A percentile compares a stretch with the other conserved stretches of the same genome.
Conservation (phyloP, 2,113 vertebrate genomes). For the Hylia prasina region DNA sequence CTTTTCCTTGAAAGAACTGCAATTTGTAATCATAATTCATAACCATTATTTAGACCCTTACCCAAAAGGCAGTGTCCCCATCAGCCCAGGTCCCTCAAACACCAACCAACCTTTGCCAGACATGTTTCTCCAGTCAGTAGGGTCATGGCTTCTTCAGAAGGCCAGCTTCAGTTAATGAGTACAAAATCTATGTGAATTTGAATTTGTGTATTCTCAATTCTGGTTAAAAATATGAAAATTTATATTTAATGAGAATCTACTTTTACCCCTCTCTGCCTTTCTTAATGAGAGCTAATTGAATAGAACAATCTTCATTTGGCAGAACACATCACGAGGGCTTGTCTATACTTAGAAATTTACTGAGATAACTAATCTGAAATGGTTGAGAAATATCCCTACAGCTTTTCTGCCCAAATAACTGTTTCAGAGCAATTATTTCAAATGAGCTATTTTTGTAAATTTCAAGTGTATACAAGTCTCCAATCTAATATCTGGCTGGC, state of each 20-base stretch:
- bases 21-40: not conserved
- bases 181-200: not conserved
- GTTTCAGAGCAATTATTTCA: constrained; percentile 51
- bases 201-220: not conserved
- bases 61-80: not conserved
- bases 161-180: not conserved
- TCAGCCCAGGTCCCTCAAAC: not conserved
- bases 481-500: constrained; percentile 19
- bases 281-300: constrained; percentile 51
- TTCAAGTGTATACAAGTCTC: constrained; percentile 56
- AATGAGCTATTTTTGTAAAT: constrained; percentile 57
- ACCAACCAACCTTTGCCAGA: not conserved
- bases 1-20: not conserved
- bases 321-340: not conserved
- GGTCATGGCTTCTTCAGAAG: not conserved
- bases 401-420: constrained; percentile 48
- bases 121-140: accelerated
- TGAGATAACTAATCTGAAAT: constrained; percentile 41
- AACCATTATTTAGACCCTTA: not conserved
- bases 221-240: constrained; percentile 29
- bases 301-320: constrained; percentile 20
- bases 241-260: not conserved
- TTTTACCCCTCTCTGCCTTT: constrained; percentile 1
- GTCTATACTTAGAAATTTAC: constrained; percentile 55
- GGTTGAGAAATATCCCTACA: constrained; percentile 56